A percentile compares a stretch with the other conserved stretches of the same genome.
Conservation (phyloP, 2,797 vertebrate genomes). For the Pseudopleuronectes americanus region DNA sequence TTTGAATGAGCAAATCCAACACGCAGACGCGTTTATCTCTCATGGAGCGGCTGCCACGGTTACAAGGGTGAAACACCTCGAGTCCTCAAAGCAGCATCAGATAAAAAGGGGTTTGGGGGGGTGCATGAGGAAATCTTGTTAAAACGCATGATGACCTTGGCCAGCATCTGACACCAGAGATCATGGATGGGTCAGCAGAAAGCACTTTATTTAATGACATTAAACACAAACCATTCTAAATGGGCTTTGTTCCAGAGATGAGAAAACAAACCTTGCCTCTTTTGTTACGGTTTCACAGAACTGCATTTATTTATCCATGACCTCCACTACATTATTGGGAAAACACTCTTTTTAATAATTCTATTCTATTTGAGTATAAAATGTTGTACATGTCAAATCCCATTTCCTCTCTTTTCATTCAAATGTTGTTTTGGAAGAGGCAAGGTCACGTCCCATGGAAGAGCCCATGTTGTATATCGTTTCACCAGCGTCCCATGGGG, state of each 20-base stretch:
- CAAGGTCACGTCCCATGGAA: slow-evolving; percentile 48
- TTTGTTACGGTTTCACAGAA: slow-evolving; percentile 37
- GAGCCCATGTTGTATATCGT: slow-evolving; percentile 53
- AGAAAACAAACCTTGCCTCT: slow-evolving; percentile 49
- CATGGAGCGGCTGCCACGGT: slow-evolving; percentile 54
- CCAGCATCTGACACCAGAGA: slow-evolving; percentile 81
- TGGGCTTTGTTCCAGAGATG: slow-evolving; percentile 70
- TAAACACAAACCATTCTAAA: slow-evolving; percentile 73
- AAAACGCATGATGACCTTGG: slow-evolving; percentile 86
- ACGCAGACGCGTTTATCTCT: slow-evolving; percentile 68
- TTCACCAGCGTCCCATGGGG: slow-evolving; percentile 59
- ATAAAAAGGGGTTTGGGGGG: slow-evolving; percentile 61
- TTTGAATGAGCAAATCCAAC: slow-evolving; percentile 79
- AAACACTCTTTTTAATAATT: background rate
- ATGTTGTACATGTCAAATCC: slow-evolving; percentile 7
- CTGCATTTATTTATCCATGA: slow-evolving; percentile 17
- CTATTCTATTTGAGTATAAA: background rate
- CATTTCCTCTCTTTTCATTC: slow-evolving; percentile 28
- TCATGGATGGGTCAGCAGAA: slow-evolving; percentile 79
- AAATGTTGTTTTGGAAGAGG: slow-evolving; percentile 33
- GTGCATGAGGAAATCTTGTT: slow-evolving; percentile 82
- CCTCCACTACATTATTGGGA: background rate
- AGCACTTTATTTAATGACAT: slow-evolving; percentile 87
- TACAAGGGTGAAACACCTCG: slow-evolving; percentile 71
- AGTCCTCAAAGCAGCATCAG: slow-evolving; percentile 73